phyloP scores from a whole-genome alignment of 2,113 vertebrate genomes.

The Eubucco bourcierii region DNA sequence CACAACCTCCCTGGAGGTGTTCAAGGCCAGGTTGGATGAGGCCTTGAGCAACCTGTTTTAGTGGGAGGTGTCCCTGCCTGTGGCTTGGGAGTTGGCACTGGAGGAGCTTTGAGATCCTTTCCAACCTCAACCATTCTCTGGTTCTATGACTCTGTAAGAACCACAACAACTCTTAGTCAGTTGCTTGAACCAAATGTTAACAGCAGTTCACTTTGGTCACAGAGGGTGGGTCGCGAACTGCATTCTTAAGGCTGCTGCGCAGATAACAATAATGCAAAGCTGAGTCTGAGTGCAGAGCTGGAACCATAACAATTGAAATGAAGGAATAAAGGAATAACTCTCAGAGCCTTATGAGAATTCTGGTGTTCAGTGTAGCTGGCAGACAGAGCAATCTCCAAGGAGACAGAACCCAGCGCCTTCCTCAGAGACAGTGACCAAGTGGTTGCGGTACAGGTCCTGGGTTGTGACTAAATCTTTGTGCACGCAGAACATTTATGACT shows the following conservation, averaged over 20 bases:
- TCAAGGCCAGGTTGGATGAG: too few relatives aligned
- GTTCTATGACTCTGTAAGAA: background rate
- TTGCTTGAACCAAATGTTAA: background rate
- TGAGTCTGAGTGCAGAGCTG: background rate
- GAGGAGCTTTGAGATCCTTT: too few relatives aligned
- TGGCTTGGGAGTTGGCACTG: too few relatives aligned
- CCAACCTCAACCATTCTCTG: too few relatives aligned
- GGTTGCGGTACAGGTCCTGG: background rate
- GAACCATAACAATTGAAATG: background rate
- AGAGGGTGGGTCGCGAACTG: background rate
- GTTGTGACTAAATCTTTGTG: background rate
- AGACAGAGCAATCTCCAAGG: background rate
- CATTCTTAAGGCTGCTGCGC: background rate
- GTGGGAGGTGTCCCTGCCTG: too few relatives aligned
- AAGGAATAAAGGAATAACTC: background rate
- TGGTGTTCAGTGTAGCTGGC: background rate
- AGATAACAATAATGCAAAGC: background rate
- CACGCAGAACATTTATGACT: background rate
- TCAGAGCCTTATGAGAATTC: background rate
- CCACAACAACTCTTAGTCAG: rapidly evolving
- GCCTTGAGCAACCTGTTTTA: too few relatives aligned
- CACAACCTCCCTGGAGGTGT: too few relatives aligned
- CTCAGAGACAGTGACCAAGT: background rate
- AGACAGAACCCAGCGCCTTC: background rate
- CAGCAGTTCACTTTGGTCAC: background rate